phyloP scores from a whole-genome alignment of 2,797 vertebrate species.

The Peromyscus eremicus region DNA sequence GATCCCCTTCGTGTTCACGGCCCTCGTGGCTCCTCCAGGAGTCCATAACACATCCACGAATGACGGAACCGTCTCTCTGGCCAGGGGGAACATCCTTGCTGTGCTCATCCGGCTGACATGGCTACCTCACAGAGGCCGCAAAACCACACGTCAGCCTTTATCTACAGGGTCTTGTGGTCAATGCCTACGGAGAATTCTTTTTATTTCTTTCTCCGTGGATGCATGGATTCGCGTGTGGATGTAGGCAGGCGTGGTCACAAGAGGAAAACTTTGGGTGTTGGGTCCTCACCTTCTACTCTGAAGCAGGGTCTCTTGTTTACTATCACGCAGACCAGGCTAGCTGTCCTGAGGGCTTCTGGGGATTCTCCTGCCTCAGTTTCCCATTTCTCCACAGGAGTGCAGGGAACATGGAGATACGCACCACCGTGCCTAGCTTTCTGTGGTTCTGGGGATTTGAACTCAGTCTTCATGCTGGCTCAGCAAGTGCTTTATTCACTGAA shows the following conservation, averaged over 20 bases:
- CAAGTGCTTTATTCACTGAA: background rate
- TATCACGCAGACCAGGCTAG: background rate
- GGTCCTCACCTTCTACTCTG: background rate
- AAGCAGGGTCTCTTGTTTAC: background rate
- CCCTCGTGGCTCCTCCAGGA: background rate
- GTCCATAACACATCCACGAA: background rate
- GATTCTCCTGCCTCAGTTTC: background rate
- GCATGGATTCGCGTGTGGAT: background rate
- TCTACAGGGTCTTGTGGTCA: background rate
- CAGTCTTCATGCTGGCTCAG: background rate
- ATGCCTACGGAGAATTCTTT: background rate
- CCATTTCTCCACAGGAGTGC: background rate
- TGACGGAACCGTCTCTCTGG: background rate
- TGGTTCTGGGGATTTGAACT: background rate
- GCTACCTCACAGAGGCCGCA: background rate
- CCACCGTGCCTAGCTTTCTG: background rate
- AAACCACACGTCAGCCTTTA: accelerated
- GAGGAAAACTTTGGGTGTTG: background rate
- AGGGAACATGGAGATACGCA: background rate
- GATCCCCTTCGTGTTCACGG: background rate
- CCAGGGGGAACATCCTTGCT: background rate
- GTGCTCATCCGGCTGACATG: background rate
- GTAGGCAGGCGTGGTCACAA: too few species aligned
- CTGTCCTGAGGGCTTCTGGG: background rate
- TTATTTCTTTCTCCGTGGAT: background rate